Evolutionary conservation across 1,140 invertebrate genomes (phyloP), one percentile per base, ranked within the genome.

Genomic region (Triops longicaudatus): DNA sequence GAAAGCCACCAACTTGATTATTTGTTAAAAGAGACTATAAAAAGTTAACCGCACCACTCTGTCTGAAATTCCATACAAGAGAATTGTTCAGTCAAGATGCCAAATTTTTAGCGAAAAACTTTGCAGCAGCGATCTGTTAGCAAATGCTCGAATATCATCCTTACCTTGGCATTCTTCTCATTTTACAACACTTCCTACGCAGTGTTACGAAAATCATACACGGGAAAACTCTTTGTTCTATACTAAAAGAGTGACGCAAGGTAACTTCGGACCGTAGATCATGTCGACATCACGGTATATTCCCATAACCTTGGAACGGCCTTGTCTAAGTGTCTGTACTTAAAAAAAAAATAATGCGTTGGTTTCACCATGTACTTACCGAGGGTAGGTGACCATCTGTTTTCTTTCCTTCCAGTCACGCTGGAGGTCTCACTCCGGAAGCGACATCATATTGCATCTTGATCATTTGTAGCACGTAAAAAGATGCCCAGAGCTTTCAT

Each of bases 291-390:
- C 50, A 63, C 50, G 50, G 50, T 63, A 63, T 63, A 1, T 63
- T 63, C 50, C 50, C 50, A 63, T 63, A 63, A 14, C 50, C 50
- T 63, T 63, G 50, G 50, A 63, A 63, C 50, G 50, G 50, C 50
- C 50, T 63, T 63, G 50, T 17, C n/a, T 63, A 63, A 63, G 22
- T 17, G n/a, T 63, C 22, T 7, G 5, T 63, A n/a, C 22, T 63
- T 63, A 14, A 63, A 63, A 14, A 9, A 17, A 14, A 22, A 37
- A 63, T 22, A n/a, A n/a, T 63, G 50, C 50, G 50, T 63, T 63
- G 50, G 17, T n/a, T 63, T 63, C 22, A 63, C 50, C 50, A 63
- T 63, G 31, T 37, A 37, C 31, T 37, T 37, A 37, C 31, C 31
- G 31, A 37, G 50, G 50, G 50, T 14, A 63, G 50, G 6, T 63